Evolutionary conservation across 2,113 vertebrate species (phyloP), one percentile per base, ranked within the genome.

Genomic region (Callorhinus ursinus): DNA sequence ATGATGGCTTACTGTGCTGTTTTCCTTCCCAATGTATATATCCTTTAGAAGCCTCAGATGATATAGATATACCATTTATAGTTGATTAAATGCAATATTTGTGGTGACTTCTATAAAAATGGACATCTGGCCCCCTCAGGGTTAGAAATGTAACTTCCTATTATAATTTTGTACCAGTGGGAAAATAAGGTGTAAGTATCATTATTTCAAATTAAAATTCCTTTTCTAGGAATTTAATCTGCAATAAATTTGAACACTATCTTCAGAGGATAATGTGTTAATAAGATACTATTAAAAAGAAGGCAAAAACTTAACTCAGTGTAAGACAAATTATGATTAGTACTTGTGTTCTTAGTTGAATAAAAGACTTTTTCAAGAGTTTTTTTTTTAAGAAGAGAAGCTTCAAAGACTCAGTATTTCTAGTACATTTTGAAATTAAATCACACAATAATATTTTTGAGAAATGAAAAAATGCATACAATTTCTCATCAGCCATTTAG

Each of bases 141-240:
- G 8, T 88, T 77, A 94, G 49, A 79, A 93, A 82, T 76, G 33
- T 71, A 74, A 59, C 26, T 59, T 95, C 9, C 26, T 90, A 57
- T 83, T 92, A 65, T 84, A 90, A 80, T 88, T 96, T 90, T 72
- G 31, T 87, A 65, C 71, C 85, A 77, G 1, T 21, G 59, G 61
- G 67, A 90, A 95, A 89, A 95, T 82, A 77, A 88, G 8, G 87
- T 82, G 22, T 83, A 65, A 59, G n/a, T 42, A 80, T n/a, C 16
- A 72, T 84, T 95, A 94, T 87, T 97, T 89, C 55, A 97, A 94
- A 91, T 93, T 97, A 59, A 10, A 91, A 71, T 92, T 51, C 16
- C 22, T 94, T 94, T 97, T 88, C 74, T 21, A 92, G 49, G 46
- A 93, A 93, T 93, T 93, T 87, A 97, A 96, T 87, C 31, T 95